Percentiles rank a stretch among this genome's conserved stretches.
Evolutionary conservation across 2,797 vertebrate genomes (phyloP).

Genomic region (Synaphobranchus kaupii): DNA sequence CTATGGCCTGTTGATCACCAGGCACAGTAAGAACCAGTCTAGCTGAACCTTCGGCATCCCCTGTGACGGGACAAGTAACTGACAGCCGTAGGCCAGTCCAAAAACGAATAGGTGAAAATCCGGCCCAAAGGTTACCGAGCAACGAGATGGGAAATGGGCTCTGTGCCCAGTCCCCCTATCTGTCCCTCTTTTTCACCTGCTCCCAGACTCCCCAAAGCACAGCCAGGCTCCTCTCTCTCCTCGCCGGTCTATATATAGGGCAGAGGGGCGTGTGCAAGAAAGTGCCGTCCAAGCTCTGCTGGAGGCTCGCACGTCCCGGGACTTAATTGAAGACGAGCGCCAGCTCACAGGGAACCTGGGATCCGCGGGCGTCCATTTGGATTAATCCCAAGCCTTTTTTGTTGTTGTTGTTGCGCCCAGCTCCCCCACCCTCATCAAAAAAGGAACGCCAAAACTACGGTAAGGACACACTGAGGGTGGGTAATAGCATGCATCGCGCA

Average conservation of each 20-base stretch:
- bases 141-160: constrained; percentile 31
- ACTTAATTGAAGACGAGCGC: constrained; percentile 61
- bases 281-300: constrained; percentile 69
- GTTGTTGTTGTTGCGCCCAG: constrained; percentile 51
- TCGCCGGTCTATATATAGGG: constrained; percentile 84
- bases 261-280: constrained; percentile 83
- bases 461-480: neutral
- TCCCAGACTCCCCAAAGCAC: constrained; percentile 52
- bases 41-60: neutral
- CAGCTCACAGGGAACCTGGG: constrained; percentile 71
- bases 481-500: neutral
- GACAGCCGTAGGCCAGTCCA: constrained; percentile 14
- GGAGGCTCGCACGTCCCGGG: constrained; percentile 70
- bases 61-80: neutral
- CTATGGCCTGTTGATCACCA: neutral
- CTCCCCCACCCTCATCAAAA: constrained; percentile 51
- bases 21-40: no score
- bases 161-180: neutral
- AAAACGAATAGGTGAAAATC: neutral
- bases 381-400: constrained; percentile 54
- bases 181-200: constrained; percentile 56
- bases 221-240: constrained; percentile 63
- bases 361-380: constrained; percentile 67
- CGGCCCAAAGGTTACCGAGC: constrained; percentile 43
- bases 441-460: neutral